phyloP scores from a whole-genome alignment of 2,797 vertebrate genomes.

The Alauda arvensis region DNA sequence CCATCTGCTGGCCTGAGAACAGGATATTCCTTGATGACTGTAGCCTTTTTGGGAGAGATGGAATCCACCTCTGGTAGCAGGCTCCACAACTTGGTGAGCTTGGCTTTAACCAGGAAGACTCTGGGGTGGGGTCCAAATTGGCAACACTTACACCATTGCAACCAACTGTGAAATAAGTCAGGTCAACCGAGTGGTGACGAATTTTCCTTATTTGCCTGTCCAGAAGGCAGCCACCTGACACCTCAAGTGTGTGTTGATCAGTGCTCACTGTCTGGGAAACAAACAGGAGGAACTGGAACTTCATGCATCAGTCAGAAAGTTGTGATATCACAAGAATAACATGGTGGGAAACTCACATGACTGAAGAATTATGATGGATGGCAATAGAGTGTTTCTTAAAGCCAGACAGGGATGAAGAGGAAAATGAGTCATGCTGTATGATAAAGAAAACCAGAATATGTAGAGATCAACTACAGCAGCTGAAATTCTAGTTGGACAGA shows the following conservation, averaged over 20 bases:
- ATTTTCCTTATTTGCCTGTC: not conserved
- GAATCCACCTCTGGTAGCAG: not conserved
- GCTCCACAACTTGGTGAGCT: not conserved
- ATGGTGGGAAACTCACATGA: not conserved
- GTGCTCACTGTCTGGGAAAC: not conserved
- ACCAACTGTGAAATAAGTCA: not conserved
- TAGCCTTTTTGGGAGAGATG: fast-evolving
- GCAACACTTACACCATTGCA: not conserved
- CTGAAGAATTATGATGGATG: not conserved
- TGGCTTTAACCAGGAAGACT: not conserved
- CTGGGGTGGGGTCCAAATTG: not conserved
- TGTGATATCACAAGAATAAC: not conserved
- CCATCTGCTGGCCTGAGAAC: not conserved
- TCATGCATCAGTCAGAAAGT: not conserved
- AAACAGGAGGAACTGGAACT: not conserved
- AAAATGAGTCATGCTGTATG: not conserved
- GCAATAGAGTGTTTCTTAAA: not conserved
- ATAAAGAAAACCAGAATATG: not conserved
- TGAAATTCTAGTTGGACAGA: not conserved
- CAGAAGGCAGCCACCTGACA: not conserved
- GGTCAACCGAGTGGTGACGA: not conserved
- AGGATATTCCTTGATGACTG: not conserved
- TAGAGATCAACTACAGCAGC: not conserved
- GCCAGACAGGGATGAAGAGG: not conserved
- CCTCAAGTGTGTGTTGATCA: not conserved